Percentiles rank a stretch among this genome's conserved stretches.
phyloP scores from a whole-genome alignment of 1,140 invertebrate genomes.

The Danaus plexippus region DNA sequence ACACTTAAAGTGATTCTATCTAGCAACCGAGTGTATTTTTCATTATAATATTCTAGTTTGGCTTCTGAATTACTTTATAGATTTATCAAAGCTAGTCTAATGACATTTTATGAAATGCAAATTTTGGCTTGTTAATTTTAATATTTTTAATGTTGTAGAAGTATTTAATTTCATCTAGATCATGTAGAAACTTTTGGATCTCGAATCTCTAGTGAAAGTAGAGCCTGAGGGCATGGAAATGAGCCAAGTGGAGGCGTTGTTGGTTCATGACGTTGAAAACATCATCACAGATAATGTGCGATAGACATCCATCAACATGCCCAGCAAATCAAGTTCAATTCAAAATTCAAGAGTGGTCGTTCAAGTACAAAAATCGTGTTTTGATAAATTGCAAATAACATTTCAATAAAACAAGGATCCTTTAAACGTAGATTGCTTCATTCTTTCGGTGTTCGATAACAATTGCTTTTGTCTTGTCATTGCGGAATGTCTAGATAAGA shows the following conservation, averaged over 20 bases:
- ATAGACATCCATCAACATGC: conserved; percentile 17
- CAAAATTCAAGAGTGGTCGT: too few relatives aligned
- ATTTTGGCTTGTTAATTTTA: too few relatives aligned
- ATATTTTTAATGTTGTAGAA: too few relatives aligned
- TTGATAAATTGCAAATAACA: too few relatives aligned
- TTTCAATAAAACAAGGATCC: too few relatives aligned
- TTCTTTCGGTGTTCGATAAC: conserved; percentile 2
- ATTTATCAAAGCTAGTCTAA: too few relatives aligned
- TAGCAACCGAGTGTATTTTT: too few relatives aligned
- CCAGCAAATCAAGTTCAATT: background rate
- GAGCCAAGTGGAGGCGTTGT: conserved; percentile 16
- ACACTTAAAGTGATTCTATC: too few relatives aligned
- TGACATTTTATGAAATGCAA: too few relatives aligned
- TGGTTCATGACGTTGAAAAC: conserved; percentile 24
- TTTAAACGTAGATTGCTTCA: background rate
- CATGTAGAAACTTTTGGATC: conserved; percentile 17
- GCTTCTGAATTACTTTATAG: too few relatives aligned
- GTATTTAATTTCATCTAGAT: background rate
- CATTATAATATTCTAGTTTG: too few relatives aligned
- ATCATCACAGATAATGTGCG: conserved; percentile 21
- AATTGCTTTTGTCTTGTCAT: conserved; percentile 14
- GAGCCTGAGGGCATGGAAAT: conserved; percentile 34
- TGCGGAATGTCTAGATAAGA: conserved; percentile 20
- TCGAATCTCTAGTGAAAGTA: conserved; percentile 38
- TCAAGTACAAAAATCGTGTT: too few relatives aligned